phyloP scores from a whole-genome alignment of 2,888 invertebrate genomes.

The Conistra vaccinii region DNA sequence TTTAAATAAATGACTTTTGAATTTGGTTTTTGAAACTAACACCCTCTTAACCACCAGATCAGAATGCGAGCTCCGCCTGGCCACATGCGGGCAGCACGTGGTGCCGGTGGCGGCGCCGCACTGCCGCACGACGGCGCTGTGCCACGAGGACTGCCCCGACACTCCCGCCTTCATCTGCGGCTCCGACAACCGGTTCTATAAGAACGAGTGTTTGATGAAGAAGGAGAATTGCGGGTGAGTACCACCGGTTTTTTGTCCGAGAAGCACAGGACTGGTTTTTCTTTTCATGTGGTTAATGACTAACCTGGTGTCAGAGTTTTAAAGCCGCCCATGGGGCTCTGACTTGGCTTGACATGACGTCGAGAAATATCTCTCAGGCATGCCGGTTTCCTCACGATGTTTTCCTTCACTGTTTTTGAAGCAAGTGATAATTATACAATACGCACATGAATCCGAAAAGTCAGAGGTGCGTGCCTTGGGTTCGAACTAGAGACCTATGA shows the following conservation, averaged over 20 bases:
- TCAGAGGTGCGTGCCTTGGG: too few relatives aligned
- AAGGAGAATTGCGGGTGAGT: conserved; percentile 96
- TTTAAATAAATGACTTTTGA: too few relatives aligned
- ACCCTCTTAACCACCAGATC: conserved; percentile 88
- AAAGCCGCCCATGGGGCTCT: too few relatives aligned
- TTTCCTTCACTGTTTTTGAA: too few relatives aligned
- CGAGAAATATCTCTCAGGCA: too few relatives aligned
- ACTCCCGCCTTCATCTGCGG: conserved; percentile 96
- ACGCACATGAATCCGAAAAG: too few relatives aligned
- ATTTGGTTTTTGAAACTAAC: background rate
- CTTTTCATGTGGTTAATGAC: too few relatives aligned
- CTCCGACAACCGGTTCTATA: conserved; percentile 97
- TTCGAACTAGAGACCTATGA: too few relatives aligned
- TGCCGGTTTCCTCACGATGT: too few relatives aligned
- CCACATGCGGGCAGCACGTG: conserved; percentile 96
- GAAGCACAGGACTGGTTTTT: background rate
- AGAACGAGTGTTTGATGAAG: conserved; percentile 97
- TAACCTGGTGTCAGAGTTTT: too few relatives aligned
- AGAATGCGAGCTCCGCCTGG: conserved; percentile 95
- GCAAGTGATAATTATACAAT: too few relatives aligned
- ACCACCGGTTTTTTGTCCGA: background rate
- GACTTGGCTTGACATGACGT: too few relatives aligned
- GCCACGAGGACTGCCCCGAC: conserved; percentile 93
- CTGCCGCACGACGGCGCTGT: conserved; percentile 96
- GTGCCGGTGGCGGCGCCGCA: conserved; percentile 95